Base-by-base conservation (phyloP, 2,888 invertebrate species). In the Cataglyphis rosenhaueri region DNA sequence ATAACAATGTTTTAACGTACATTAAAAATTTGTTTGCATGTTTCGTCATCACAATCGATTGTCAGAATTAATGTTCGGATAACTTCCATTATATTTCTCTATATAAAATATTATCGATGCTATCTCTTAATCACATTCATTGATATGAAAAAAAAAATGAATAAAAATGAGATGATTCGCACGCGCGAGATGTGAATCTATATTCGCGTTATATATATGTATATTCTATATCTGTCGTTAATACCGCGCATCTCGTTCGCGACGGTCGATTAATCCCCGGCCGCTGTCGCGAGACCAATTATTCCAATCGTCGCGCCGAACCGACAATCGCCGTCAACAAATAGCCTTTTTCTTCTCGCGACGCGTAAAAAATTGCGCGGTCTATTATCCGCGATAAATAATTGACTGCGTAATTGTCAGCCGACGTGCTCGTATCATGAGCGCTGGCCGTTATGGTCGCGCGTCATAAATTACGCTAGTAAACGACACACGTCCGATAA, bases 401-500 rank as follows among this genome's bases (percentile, higher is more conserved):
- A 70, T 78, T 57, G 41, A 78, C 25, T 32, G 41, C 55, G 76
- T 21, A 44, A 78, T 78, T 57, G 44, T 32, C 57, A 21, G 21
- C 3, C 21, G 21, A 76, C n/a, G 55, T 15, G 57, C 57, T 41
- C 41, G 57, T 70, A 57, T 70, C 57, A 41, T 57, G 41, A 32
- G 32, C 29, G 41, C n/a, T n/a, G 25, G 66, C 41, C 10, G 52
- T 70, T 70, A 78, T 70, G 21, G 21, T 0, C 70, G 78, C 70
- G 78, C 32, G 41, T 10, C 70, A 59, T 78, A 78, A 70, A 78
- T 70, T 78, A 78, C 59, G 55, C 70, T 15, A 29, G 41, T 38
- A 18, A 70, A 78, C 78, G 78, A 70, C 59, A 57, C 57, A 78
- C 57, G 21, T 32, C 41, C 57, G 78, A 78, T 70, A 70, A 70